Evolutionary conservation across 64 coral and sea anemone genomes (phyloP).

Genomic region (Montipora efflorescens): DNA sequence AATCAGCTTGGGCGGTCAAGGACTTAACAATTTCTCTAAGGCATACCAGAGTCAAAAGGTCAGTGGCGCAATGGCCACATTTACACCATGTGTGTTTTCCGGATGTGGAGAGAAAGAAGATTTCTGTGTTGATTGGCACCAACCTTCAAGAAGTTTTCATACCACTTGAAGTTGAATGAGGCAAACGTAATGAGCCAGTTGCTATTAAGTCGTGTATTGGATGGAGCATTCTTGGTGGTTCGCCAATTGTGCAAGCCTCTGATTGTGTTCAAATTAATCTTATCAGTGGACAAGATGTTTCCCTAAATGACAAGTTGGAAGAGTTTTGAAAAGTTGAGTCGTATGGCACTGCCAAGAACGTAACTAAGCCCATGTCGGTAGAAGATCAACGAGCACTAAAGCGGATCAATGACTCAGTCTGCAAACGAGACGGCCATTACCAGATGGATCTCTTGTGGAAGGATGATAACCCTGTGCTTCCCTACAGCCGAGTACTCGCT

Average conservation of each 20-base stretch:
- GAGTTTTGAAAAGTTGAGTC: constrained; percentile 39
- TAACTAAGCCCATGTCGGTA: constrained; percentile 26
- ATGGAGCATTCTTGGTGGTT: constrained; percentile 65
- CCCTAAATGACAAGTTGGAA: neutral
- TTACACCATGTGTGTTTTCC: constrained; percentile 41
- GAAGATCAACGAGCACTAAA: constrained; percentile 44
- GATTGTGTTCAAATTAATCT: neutral
- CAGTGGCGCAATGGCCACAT: constrained; percentile 35
- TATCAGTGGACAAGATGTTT: neutral
- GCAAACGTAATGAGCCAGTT: constrained; percentile 46
- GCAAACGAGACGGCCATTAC: constrained; percentile 17
- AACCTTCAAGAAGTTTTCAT: constrained; percentile 55
- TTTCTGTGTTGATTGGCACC: constrained; percentile 49
- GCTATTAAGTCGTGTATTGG: constrained; percentile 61
- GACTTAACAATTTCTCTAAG: constrained; percentile 15
- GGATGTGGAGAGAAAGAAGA: constrained; percentile 48
- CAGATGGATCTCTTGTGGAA: constrained; percentile 66
- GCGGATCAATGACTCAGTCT: constrained; percentile 31
- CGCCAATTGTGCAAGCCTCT: neutral
- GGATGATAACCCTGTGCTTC: constrained; percentile 1
- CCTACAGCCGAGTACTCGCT: constrained; percentile 45
- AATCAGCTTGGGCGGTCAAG: constrained; percentile 35
- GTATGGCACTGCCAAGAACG: neutral
- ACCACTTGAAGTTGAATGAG: constrained; percentile 49
- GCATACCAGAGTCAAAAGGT: neutral